Percentiles rank a stretch among this genome's conserved stretches.
Conservation (phyloP, 2,797 vertebrate genomes). For the Paratrypauchen microcephalus region DNA sequence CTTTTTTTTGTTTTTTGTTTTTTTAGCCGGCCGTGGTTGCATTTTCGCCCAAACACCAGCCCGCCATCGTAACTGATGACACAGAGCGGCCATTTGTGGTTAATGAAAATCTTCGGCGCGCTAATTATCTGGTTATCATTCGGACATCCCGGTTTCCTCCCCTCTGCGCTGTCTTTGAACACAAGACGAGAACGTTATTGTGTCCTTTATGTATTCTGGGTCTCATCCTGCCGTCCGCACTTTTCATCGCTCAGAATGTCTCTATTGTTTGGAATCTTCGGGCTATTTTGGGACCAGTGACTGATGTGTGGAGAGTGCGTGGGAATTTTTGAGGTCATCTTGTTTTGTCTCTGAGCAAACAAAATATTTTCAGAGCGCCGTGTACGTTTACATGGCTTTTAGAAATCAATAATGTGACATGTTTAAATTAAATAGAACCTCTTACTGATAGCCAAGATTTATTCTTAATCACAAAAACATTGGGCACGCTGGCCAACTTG, state of each 20-base stretch:
- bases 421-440: too few relatives aligned
- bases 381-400: too few relatives aligned
- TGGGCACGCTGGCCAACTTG: too few relatives aligned
- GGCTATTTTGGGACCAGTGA: constrained; percentile 1
- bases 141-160: constrained; percentile 43
- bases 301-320: not conserved
- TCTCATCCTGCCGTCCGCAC: constrained; percentile 47
- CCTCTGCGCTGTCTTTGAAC: constrained; percentile 31
- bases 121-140: constrained; percentile 94
- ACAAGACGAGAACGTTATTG: constrained; percentile 28
- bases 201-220: constrained; percentile 61
- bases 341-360: not conserved
- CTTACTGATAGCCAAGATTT: too few relatives aligned
- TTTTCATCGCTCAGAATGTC: not conserved
- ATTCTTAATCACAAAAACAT: too few relatives aligned
- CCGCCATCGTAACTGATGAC: too few relatives aligned
- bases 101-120: constrained; percentile 98
- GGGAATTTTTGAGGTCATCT: not conserved
- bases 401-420: too few relatives aligned
- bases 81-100: too few relatives aligned
- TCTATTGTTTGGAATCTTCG: constrained; percentile 1
- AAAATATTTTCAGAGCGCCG: too few relatives aligned
- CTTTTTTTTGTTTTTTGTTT: too few relatives aligned
- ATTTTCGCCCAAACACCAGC: too few relatives aligned
- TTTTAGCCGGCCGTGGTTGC: too few relatives aligned